These are phyloP conservation scores for Meloidogyne chitwoodi DNA, from an alignment of 1,140 invertebrate genomes.

Conservation along the genomic window DNA sequence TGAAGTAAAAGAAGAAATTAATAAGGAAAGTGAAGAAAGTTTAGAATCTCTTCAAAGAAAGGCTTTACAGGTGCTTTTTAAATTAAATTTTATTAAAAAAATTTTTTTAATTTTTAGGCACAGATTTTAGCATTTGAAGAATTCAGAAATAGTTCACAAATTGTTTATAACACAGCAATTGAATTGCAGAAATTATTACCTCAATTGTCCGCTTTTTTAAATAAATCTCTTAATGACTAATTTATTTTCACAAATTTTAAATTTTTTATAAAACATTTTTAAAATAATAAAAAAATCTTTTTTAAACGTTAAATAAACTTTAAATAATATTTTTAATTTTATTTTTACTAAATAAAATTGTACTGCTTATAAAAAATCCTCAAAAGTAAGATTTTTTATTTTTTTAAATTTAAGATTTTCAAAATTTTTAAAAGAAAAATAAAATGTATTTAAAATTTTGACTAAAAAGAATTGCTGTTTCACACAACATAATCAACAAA, in stretches of 20 bases:
- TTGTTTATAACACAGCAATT: not conserved
- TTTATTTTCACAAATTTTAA: not conserved
- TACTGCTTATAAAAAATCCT: no score
- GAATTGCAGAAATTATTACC: not conserved
- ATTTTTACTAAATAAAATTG: no score
- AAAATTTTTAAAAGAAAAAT: no score
- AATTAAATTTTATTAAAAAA: not conserved
- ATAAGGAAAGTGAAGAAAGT: not conserved
- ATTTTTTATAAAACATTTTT: no score
- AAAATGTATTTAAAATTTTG: no score
- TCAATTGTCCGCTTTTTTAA: not conserved
- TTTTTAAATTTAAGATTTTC: no score
- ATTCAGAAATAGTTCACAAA: not conserved
- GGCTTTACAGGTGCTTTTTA: not conserved
- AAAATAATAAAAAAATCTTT: no score
- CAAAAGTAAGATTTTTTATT: no score
- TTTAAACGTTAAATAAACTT: no score
- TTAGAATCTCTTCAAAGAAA: not conserved
- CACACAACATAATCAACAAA: no score
- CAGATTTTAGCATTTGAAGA: not conserved
- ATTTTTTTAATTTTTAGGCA: not conserved
- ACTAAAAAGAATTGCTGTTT: no score
- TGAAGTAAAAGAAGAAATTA: not conserved
- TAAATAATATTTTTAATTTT: no score
- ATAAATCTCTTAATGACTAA: not conserved